phyloP scores from a whole-genome alignment of 2,113 vertebrate species.

The Motacilla alba region DNA sequence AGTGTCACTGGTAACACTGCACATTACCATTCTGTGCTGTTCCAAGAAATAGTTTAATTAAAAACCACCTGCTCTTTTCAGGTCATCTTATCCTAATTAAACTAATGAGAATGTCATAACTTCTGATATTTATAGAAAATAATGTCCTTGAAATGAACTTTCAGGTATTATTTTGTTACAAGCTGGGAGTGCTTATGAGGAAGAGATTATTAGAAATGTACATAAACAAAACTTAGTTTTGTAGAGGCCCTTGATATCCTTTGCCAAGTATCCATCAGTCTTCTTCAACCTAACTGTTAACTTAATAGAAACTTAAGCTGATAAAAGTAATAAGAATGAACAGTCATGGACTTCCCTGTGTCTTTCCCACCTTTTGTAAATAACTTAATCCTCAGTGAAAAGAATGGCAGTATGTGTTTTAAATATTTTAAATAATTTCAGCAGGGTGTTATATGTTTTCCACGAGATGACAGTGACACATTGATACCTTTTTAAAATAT shows the following conservation, averaged over 20 bases:
- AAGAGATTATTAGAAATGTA: neutral
- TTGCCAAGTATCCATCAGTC: neutral
- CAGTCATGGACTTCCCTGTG: neutral
- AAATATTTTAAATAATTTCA: neutral
- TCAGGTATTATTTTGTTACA: neutral
- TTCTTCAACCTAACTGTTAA: neutral
- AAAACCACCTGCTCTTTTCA: neutral
- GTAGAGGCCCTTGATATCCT: neutral
- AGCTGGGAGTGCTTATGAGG: neutral
- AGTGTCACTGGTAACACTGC: neutral
- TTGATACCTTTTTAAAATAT: neutral
- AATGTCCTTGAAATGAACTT: neutral
- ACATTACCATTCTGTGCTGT: neutral
- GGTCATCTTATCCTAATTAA: neutral
- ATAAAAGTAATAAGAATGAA: neutral
- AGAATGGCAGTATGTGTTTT: neutral
- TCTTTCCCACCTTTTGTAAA: neutral
- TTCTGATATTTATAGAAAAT: neutral
- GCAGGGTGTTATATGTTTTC: neutral
- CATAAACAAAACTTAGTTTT: neutral
- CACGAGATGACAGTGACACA: neutral
- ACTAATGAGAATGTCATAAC: neutral
- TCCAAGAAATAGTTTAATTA: neutral
- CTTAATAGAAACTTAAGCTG: neutral
- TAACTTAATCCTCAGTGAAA: neutral